Evolutionary conservation across 2,888 invertebrate genomes (phyloP).

Genomic region (Ennomos erosarius): DNA sequence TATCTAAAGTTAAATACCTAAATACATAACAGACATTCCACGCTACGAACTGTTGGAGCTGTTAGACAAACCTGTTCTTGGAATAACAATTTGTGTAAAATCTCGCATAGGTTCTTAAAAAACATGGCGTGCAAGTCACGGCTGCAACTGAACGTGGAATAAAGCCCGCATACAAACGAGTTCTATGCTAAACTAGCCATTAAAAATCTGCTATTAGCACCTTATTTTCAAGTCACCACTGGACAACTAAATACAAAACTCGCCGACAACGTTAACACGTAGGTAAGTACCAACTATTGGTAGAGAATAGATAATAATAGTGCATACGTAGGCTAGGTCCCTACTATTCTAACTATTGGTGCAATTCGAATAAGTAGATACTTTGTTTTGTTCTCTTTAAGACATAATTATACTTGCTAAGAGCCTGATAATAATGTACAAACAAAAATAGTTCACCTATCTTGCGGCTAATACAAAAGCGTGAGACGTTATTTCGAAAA

Average conservation of each 20-base stretch:
- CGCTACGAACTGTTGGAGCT: conserved; percentile 33
- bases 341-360: too few relatives aligned
- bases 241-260: conserved; percentile 8
- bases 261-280: background rate
- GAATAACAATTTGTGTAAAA: conserved; percentile 38
- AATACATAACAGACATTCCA: conserved; percentile 34
- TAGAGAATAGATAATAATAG: too few relatives aligned
- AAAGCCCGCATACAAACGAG: conserved; percentile 30
- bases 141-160: conserved; percentile 19
- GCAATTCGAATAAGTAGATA: background rate
- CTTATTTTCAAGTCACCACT: conserved; percentile 21
- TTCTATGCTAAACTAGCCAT: conserved; percentile 27
- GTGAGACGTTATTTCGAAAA: conserved; percentile 77
- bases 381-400: background rate
- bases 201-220: conserved; percentile 21
- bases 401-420: background rate
- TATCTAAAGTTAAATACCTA: conserved; percentile 30
- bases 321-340: too few relatives aligned
- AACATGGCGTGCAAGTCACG: conserved; percentile 31
- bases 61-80: conserved; percentile 34
- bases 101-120: conserved; percentile 26
- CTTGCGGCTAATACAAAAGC: conserved; percentile 54
- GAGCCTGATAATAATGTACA: conserved; percentile 23
- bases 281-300: too few relatives aligned
- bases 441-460: conserved; percentile 38